Conservation (phyloP, 2,888 invertebrate genomes). For the Labia minor region DNA sequence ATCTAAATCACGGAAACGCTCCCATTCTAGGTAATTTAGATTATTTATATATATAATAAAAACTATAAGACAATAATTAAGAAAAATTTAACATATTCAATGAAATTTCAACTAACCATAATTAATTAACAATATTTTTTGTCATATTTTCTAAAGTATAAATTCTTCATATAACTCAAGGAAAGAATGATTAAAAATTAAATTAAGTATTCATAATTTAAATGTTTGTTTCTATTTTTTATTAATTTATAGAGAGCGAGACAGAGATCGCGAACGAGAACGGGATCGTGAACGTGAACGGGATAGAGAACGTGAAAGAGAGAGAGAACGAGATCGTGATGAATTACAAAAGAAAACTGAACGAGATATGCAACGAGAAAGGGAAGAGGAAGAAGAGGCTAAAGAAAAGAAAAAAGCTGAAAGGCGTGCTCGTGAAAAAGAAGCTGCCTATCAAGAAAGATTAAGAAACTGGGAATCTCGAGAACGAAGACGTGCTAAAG, state of each 20-base stretch:
- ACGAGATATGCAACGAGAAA: constrained; percentile 41
- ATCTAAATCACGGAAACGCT: constrained; percentile 8
- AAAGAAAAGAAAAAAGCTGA: constrained; percentile 83
- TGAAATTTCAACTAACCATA: no score
- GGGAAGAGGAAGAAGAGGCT: constrained; percentile 83
- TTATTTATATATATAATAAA: background rate
- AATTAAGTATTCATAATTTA: no score
- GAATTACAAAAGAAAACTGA: constrained; percentile 26
- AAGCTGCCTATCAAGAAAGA: constrained; percentile 72
- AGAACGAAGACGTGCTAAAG: constrained; percentile 80
- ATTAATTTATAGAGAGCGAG: constrained; percentile 32
- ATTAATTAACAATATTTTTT: no score
- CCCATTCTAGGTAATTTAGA: constrained; percentile 21
- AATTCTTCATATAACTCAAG: no score
- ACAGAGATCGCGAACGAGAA: constrained; percentile 32
- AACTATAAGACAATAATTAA: no score
- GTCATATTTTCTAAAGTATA: no score
- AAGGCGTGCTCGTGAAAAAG: constrained; percentile 85
- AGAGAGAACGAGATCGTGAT: constrained; percentile 42
- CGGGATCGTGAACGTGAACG: constrained; percentile 33
- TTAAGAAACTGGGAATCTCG: constrained; percentile 72
- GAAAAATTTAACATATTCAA: no score
- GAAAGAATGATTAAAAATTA: no score
- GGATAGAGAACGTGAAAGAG: constrained; percentile 34
- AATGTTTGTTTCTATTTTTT: background rate